Percentiles rank a stretch among this genome's conserved stretches.
Evolutionary conservation across 2,888 invertebrate species (phyloP).

Genomic region (Pocota personata): DNA sequence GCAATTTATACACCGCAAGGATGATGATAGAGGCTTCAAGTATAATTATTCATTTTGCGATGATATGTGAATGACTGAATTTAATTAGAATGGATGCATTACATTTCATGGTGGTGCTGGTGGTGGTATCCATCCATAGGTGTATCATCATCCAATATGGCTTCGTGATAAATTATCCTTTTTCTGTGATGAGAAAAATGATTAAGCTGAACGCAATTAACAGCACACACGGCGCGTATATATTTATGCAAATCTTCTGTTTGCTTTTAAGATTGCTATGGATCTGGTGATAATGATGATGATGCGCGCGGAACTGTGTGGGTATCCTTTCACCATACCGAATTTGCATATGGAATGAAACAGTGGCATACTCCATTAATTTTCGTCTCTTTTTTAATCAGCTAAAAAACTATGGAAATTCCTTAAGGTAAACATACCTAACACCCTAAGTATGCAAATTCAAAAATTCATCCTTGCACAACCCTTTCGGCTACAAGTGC

Average conservation of each 20-base stretch:
- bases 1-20: slow-evolving; percentile 17
- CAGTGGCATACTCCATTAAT: slow-evolving; percentile 71
- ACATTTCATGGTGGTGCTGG: slow-evolving; percentile 4
- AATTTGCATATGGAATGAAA: slow-evolving; percentile 62
- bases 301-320: slow-evolving; percentile 22
- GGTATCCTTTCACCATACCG: slow-evolving; percentile 23
- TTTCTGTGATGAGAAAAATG: slow-evolving; percentile 69
- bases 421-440: slow-evolving; percentile 51
- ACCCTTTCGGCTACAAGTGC: slow-evolving; percentile 63
- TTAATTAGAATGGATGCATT: slow-evolving; percentile 70
- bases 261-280: slow-evolving; percentile 67
- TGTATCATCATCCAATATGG: slow-evolving; percentile 13
- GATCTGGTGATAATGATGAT: slow-evolving; percentile 48
- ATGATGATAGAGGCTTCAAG: too few species aligned
- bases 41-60: slow-evolving; percentile 68
- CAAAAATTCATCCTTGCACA: slow-evolving; percentile 36
- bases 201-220: slow-evolving; percentile 68
- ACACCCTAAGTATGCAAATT: slow-evolving; percentile 51
- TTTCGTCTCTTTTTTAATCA: slow-evolving; percentile 69
- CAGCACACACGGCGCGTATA: slow-evolving; percentile 31
- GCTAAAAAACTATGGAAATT: slow-evolving; percentile 51
- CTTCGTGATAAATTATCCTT: slow-evolving; percentile 67
- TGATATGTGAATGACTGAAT: slow-evolving; percentile 67
- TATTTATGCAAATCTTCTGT: slow-evolving; percentile 67
- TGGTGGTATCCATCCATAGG: neutral